These are phyloP conservation scores for Chelonus formosanus DNA, from an alignment of 2,888 invertebrate genomes.

Conservation along the genomic window DNA sequence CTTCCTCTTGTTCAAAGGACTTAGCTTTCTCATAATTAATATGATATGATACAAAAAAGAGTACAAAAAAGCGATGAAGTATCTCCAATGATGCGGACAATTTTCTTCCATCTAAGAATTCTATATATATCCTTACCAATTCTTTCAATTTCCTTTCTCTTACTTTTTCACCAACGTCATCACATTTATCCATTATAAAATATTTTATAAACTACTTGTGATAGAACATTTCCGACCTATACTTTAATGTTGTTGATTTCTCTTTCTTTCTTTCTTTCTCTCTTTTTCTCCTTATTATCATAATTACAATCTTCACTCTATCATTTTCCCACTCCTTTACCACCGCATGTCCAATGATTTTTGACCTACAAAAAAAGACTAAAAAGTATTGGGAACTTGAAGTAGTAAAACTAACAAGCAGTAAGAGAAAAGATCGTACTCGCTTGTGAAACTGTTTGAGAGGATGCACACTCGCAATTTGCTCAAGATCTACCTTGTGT, in stretches of 20 bases:
- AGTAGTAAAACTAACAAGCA: constrained; percentile 38
- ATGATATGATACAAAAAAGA: constrained; percentile 20
- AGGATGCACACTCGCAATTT: constrained; percentile 22
- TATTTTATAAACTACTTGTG: too few relatives aligned
- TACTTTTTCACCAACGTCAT: background rate
- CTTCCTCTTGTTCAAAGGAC: constrained; percentile 11
- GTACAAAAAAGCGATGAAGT: too few relatives aligned
- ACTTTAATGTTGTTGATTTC: too few relatives aligned
- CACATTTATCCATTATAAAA: background rate
- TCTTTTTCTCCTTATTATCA: background rate
- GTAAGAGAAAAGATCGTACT: constrained; percentile 19
- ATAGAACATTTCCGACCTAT: too few relatives aligned
- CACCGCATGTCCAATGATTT: constrained; percentile 46
- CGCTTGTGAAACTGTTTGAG: constrained; percentile 10
- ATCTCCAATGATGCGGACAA: constrained; percentile 7
- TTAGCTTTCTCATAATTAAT: constrained; percentile 55
- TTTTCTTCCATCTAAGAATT: constrained; percentile 30
- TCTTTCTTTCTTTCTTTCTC: background rate
- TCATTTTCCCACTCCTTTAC: constrained; percentile 13
- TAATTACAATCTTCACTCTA: constrained; percentile 9
- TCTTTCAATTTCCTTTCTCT: constrained; percentile 4
- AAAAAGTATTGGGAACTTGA: constrained; percentile 41
- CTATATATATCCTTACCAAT: constrained; percentile 1
- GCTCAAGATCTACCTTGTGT: background rate
- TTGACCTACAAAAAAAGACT: constrained; percentile 52